Conservation (phyloP, 2,113 vertebrate genomes). For the Phocoena phocoena region DNA sequence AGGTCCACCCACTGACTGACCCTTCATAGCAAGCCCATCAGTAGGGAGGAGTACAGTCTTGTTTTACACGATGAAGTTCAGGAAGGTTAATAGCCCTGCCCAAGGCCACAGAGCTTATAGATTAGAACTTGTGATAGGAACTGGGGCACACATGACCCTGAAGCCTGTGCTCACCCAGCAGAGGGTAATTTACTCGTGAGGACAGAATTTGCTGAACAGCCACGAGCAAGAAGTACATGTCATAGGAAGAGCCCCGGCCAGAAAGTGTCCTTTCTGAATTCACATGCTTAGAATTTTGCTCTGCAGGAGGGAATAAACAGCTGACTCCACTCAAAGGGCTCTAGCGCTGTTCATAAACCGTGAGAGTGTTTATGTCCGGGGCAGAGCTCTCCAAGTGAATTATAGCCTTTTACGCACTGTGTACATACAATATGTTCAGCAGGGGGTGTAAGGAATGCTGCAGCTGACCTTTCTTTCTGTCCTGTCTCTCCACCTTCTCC, state of each 20-base stretch:
- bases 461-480: slow-evolving; percentile 3
- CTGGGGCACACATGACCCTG: background rate
- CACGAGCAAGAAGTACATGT: slow-evolving; percentile 4
- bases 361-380: slow-evolving; percentile 63
- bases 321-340: slow-evolving; percentile 69
- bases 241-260: slow-evolving; percentile 31
- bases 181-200: background rate
- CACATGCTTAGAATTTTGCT: slow-evolving; percentile 55
- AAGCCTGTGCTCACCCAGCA: background rate
- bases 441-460: slow-evolving; percentile 47
- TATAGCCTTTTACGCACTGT: slow-evolving; percentile 43
- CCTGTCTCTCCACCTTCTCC: slow-evolving; percentile 31
- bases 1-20: background rate
- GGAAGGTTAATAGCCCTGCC: slow-evolving; percentile 3
- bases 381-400: slow-evolving; percentile 65
- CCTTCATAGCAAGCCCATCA: background rate
- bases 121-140: background rate
- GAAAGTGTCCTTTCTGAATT: slow-evolving; percentile 46
- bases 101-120: background rate
- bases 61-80: background rate
- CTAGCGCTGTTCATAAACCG: slow-evolving; percentile 30
- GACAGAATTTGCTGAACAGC: background rate
- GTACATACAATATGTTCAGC: slow-evolving; percentile 37
- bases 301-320: slow-evolving; percentile 56
- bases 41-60: background rate